Evolutionary conservation across 2,797 vertebrate species (phyloP).

Genomic region (Chelon auratus): DNA sequence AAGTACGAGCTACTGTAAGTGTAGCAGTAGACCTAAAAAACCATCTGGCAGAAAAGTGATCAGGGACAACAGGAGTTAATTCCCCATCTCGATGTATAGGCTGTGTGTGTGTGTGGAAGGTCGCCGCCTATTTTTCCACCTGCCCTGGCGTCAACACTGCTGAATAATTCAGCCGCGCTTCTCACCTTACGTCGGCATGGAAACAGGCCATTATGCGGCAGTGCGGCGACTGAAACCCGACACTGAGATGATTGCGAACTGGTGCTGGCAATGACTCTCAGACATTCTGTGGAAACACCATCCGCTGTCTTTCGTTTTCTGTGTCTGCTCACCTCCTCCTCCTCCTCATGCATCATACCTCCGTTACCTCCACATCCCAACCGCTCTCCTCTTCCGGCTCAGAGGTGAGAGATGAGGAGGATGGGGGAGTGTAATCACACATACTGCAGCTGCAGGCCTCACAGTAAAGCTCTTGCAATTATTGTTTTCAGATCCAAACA

Average conservation of each 20-base stretch:
- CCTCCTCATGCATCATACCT: background rate
- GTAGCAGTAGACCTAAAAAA: too few species aligned
- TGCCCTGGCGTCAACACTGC: slow-evolving; percentile 52
- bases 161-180: slow-evolving; percentile 79
- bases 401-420: slow-evolving; percentile 3
- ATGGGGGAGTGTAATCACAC: slow-evolving; percentile 3
- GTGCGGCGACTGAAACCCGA: slow-evolving; percentile 40
- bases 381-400: slow-evolving; percentile 1
- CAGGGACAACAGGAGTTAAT: slow-evolving; percentile 8
- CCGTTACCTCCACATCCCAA: background rate
- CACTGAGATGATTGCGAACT: slow-evolving; percentile 11
- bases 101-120: slow-evolving; percentile 44
- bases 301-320: background rate
- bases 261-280: background rate
- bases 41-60: slow-evolving; percentile 1
- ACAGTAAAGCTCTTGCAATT: slow-evolving; percentile 7
- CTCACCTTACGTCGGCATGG: slow-evolving; percentile 71
- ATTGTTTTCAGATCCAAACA: slow-evolving; percentile 27
- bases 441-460: background rate
- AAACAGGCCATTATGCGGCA: slow-evolving; percentile 53
- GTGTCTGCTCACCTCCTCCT: background rate
- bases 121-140: slow-evolving; percentile 55
- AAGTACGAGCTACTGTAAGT: too few species aligned
- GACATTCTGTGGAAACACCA: background rate
- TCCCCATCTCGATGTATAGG: background rate